Conservation (phyloP, 2,888 invertebrate genomes). For the Cephus rjabovi region DNA sequence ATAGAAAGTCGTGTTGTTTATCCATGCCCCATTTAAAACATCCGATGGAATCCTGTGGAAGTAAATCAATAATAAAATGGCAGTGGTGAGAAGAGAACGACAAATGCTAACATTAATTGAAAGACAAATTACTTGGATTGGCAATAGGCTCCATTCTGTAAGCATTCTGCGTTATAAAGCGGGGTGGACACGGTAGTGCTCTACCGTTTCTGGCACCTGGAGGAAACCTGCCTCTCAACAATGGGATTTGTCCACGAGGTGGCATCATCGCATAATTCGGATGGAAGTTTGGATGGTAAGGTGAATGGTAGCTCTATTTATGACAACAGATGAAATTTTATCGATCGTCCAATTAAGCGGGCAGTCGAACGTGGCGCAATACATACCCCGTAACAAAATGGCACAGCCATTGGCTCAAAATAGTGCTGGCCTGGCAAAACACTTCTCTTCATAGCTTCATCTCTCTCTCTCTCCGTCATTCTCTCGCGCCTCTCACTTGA, state of each 20-base stretch:
- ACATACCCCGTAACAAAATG: slow-evolving; percentile 43
- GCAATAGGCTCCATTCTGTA: slow-evolving; percentile 27
- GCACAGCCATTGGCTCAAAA: slow-evolving; percentile 40
- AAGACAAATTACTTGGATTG: slow-evolving; percentile 15
- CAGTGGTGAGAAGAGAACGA: no score
- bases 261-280: slow-evolving; percentile 40
- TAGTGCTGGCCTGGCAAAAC: slow-evolving; percentile 25
- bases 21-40: no score
- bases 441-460: slow-evolving; percentile 13
- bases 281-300: no score
- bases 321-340: no score
- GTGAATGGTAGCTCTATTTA: no score
- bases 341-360: no score
- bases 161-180: slow-evolving; percentile 40
- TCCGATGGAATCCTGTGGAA: no score
- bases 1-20: no score
- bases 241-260: slow-evolving; percentile 38
- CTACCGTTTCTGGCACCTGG: slow-evolving; percentile 5
- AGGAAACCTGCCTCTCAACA: slow-evolving; percentile 36
- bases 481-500: slow-evolving; percentile 30
- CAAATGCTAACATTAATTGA: no score
- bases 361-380: no score
- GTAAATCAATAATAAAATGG: no score
- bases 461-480: background rate
- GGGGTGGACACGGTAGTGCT: slow-evolving; percentile 42